Evolutionary conservation across 2,888 invertebrate species (phyloP).

Genomic region (Trichogramma evanescens): DNA sequence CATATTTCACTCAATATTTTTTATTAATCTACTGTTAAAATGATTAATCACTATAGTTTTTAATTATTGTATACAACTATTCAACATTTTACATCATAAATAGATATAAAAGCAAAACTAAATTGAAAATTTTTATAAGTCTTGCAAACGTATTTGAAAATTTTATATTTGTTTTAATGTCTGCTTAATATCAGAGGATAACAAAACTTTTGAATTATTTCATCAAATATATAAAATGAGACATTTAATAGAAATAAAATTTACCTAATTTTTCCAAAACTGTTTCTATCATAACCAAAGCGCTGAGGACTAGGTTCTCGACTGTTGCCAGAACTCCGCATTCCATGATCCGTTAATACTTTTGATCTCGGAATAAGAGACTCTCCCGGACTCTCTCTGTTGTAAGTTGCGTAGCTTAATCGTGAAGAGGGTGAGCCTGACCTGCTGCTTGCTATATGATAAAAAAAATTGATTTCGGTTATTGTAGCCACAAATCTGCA

Average conservation of each 20-base stretch:
- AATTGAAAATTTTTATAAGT: not conserved
- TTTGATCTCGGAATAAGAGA: slow-evolving; percentile 52
- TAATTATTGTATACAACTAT: not conserved
- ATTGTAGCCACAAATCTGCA: not conserved
- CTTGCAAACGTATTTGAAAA: not conserved
- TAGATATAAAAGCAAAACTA: slow-evolving; percentile 2
- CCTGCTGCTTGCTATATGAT: slow-evolving; percentile 71
- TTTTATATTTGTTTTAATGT: not conserved
- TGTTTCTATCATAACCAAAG: slow-evolving; percentile 40
- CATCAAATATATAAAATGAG: not conserved
- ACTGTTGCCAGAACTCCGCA: slow-evolving; percentile 42
- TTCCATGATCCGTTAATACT: slow-evolving; percentile 57
- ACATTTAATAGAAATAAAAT: not conserved
- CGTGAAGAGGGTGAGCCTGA: slow-evolving; percentile 91
- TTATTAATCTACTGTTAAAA: not conserved
- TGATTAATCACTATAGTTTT: not conserved
- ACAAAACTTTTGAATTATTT: too few species aligned
- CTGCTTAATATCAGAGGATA: not conserved
- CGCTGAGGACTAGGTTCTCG: slow-evolving; percentile 50
- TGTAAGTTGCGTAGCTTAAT: slow-evolving; percentile 64
- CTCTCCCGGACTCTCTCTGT: slow-evolving; percentile 49
- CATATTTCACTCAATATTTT: not conserved
- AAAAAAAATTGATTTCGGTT: not conserved
- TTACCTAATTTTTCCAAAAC: slow-evolving; percentile 40
- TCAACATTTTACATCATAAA: not conserved